phyloP scores from a whole-genome alignment of 2,888 invertebrate species.

The Apodemia duryi region DNA sequence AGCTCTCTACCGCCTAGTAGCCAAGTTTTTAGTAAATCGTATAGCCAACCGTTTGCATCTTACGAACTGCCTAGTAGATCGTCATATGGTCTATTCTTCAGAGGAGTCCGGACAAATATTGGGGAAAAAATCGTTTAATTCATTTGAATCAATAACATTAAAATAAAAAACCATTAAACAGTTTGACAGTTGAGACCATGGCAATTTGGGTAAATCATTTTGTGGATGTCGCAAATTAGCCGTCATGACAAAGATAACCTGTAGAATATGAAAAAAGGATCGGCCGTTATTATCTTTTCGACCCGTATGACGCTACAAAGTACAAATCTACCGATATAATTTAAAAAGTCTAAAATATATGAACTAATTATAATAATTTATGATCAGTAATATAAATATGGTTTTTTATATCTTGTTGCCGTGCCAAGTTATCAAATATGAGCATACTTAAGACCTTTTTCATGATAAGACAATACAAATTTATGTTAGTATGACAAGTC shows the following conservation, averaged over 20 bases:
- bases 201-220: background rate
- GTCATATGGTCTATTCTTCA: no score
- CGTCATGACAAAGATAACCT: background rate
- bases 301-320: background rate
- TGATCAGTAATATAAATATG: conserved; percentile 28
- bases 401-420: conserved; percentile 55
- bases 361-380: background rate
- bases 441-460: conserved; percentile 52
- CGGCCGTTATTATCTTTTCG: background rate
- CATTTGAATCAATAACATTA: no score
- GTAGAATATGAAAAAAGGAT: no score
- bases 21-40: no score
- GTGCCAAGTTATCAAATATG: conserved; percentile 49
- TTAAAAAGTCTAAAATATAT: conserved; percentile 9
- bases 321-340: no score
- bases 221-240: background rate
- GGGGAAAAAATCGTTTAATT: no score
- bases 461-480: conserved; percentile 73
- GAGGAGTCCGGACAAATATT: no score
- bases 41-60: no score
- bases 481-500: conserved; percentile 74
- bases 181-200: conserved; percentile 25
- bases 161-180: conserved; percentile 20
- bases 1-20: no score
- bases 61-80: no score